phyloP scores from a whole-genome alignment of 1,140 invertebrate genomes.

The Pogonus chalceus region DNA sequence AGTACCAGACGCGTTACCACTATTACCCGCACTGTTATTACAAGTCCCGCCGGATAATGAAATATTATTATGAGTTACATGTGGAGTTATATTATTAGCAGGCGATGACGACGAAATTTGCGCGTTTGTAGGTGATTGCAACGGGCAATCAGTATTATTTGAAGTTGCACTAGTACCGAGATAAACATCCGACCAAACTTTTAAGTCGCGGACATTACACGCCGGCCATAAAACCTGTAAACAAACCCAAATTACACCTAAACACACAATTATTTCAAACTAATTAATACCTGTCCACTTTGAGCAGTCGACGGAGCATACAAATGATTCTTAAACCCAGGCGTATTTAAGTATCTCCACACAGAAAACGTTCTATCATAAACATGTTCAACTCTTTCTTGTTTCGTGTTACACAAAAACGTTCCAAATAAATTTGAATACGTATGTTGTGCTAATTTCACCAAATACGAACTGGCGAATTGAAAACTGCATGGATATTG shows the following conservation, averaged over 20 bases:
- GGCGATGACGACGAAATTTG: slow-evolving; percentile 1
- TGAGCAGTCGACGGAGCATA: slow-evolving; percentile 48
- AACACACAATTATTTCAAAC: no score
- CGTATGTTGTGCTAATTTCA: slow-evolving; percentile 89
- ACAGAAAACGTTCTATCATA: slow-evolving; percentile 70
- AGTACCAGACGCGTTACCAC: background rate
- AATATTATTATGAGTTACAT: background rate
- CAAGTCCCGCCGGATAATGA: background rate
- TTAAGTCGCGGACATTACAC: slow-evolving; percentile 70
- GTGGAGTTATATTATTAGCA: slow-evolving; percentile 17
- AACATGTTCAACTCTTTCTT: slow-evolving; percentile 62
- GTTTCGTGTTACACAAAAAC: slow-evolving; percentile 84
- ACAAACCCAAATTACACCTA: slow-evolving; percentile 16
- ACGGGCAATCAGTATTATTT: slow-evolving; percentile 17
- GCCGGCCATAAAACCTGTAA: slow-evolving; percentile 75
- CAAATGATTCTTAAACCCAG: slow-evolving; percentile 76
- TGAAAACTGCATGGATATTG: slow-evolving; percentile 93
- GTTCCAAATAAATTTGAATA: slow-evolving; percentile 95
- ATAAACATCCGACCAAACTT: slow-evolving; percentile 79
- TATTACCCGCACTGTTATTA: background rate
- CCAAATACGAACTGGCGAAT: slow-evolving; percentile 88
- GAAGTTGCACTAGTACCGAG: slow-evolving; percentile 48
- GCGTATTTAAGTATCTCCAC: slow-evolving; percentile 73
- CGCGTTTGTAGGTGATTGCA: slow-evolving; percentile 19
- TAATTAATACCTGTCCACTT: slow-evolving; percentile 7